Conservation (phyloP, 2,888 invertebrate species). For the Leucozona laternaria region DNA sequence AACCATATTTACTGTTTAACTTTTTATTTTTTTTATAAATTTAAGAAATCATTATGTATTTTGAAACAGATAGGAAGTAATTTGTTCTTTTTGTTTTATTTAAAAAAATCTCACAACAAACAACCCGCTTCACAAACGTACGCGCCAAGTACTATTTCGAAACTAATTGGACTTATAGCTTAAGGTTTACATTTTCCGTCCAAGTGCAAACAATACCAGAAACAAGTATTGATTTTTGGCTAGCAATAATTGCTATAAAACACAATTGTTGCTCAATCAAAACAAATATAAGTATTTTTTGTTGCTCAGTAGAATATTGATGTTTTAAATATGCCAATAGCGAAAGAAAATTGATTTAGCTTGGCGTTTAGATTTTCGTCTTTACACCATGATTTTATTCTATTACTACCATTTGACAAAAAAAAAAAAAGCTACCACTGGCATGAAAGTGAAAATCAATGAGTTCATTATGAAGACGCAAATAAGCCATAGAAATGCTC, state of each 20-base stretch:
- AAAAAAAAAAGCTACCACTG: constrained; percentile 16
- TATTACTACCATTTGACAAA: not conserved
- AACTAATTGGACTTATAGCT: constrained; percentile 56
- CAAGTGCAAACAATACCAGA: constrained; percentile 26
- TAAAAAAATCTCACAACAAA: constrained; percentile 12
- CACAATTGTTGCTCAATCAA: constrained; percentile 9
- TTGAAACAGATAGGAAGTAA: not conserved
- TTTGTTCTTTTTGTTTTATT: not conserved
- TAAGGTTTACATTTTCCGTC: constrained; percentile 34
- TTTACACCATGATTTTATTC: constrained; percentile 13
- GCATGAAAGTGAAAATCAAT: constrained; percentile 62
- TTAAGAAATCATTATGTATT: constrained; percentile 16
- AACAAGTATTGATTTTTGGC: constrained; percentile 54
- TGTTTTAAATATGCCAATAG: not conserved
- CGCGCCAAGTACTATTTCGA: constrained; percentile 34
- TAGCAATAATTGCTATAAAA: constrained; percentile 5
- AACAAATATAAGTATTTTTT: not conserved
- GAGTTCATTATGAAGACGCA: constrained; percentile 33
- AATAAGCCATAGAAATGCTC: constrained; percentile 68
- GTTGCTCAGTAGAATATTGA: constrained; percentile 5
- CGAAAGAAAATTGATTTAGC: not conserved
- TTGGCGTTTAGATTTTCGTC: not conserved
- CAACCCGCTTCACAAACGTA: constrained; percentile 36
- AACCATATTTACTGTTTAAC: constrained; percentile 52
- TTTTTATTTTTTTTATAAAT: constrained; percentile 14